Base-by-base conservation (phyloP, 2,888 invertebrate species). In the Apotomis capreana region DNA sequence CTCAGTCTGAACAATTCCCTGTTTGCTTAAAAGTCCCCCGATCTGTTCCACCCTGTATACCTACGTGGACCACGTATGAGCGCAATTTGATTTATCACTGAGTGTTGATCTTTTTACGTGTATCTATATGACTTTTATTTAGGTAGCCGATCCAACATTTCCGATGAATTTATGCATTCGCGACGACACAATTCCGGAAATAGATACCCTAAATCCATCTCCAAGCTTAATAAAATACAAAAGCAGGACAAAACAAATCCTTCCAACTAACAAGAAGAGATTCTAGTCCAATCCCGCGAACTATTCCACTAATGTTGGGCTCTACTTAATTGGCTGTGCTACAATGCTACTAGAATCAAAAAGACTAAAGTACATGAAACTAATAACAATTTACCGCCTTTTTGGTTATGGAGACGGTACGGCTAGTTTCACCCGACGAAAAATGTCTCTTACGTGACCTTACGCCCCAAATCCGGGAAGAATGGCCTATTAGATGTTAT, bases 221-320 rank as follows among this genome's bases (percentile, higher is more conserved):
- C 37, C n/a, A 62, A 10, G 58, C 58, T 51, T 52, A 63, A 55
- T 61, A 69, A 60, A 61, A 58, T 36, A 54, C 59, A 60, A 61
- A 62, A 44, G 49, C n/a, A 46, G 40, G 51, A 37, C 37, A 68
- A 68, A 65, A 71, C 71, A 71, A 71, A 67, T 71, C 65, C 65
- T 64, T 68, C 55, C 63, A 70, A 70, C 71, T 70, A 70, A 70
- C 71, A 57, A 70, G 70, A 67, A 13, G 57, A 62, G 61, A 71
- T 67, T 71, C 71, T 71, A 71, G 71, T 68, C 61, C 67, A 70
- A 70, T 55, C 70, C 15, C 61, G 67, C 55, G 9, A 61, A 67
- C 71, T 68, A 68, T 71, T 71, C 57, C 13, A 44, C 61, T 61
- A 68, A 71, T 71, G 61, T 57, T 26, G 51, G 57, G 61, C 46